Base-by-base conservation (phyloP, 1,140 invertebrate species). In the Calycopis cecrops region DNA sequence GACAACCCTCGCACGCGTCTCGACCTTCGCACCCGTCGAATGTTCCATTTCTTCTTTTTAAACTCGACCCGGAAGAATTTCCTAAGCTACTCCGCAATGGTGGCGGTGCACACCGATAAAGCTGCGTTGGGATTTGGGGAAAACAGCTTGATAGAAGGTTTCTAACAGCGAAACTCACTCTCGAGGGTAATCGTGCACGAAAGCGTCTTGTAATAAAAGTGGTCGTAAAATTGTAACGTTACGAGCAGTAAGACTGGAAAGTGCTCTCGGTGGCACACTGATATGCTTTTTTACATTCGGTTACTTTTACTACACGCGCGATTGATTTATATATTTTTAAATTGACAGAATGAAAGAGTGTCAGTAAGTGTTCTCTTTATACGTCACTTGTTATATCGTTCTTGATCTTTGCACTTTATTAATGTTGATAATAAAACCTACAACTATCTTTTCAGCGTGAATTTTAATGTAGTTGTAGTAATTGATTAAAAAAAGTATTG, bases 161-260 rank as follows among this genome's bases (percentile, higher is more conserved):
- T 69, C 65, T 80, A 80, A 83, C 79, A 83, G 79, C 77, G 71
- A 79, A 83, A 83, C 79, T 79, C 79, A 83, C 79, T 83, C 79
- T 70, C 69, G 79, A 74, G 79, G 79, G 79, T 80, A 83, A 83
- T 83, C 79, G 79, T 60, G 76, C 77, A 80, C 77, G 79, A 83
- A 83, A 83, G 79, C 79, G 79, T 80, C 77, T 77, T 72, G 79
- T 82, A 85, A 85, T 80, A 85, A 85, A 85, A 86, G 73, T 63
- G 73, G 69, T 83, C 80, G 76, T 86, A 84, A 85, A 85, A 85
- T 78, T 77, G 80, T 83, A 79, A 81, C 71, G 76, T 86, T 83
- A 85, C 79, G 83, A 82, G 68, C 73, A 65, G 72, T 64, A 73
- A 83, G 78, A 75, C 77, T 69, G 71, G 66, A 63, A 73, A 84